A percentile compares a stretch with the other conserved stretches of the same genome.
These are phyloP conservation scores for Sorex araneus DNA, from an alignment of 2,113 vertebrate species.

Conservation along the genomic window DNA sequence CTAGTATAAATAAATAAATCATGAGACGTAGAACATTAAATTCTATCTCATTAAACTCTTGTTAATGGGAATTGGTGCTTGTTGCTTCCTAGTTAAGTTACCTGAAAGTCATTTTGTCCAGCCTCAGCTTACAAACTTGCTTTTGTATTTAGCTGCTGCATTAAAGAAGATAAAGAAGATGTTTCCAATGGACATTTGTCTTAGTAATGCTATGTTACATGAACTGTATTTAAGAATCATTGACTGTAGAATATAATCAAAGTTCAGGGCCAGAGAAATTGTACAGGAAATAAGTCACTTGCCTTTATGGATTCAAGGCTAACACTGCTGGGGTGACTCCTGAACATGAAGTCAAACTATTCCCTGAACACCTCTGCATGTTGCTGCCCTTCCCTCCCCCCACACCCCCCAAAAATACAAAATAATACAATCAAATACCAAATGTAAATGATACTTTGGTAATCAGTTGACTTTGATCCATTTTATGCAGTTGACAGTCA, in stretches of 20 bases:
- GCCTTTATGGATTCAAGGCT: too few species aligned
- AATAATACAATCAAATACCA: not conserved
- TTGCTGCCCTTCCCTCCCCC: too few species aligned
- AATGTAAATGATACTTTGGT: not conserved
- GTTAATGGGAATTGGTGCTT: not conserved
- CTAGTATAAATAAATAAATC: too few species aligned
- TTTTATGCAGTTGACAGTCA: slow-evolving; percentile 27
- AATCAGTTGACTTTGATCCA: slow-evolving; percentile 19
- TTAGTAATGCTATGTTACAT: slow-evolving; percentile 4
- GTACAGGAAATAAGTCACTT: too few species aligned
- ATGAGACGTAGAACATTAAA: not conserved
- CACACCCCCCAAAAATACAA: too few species aligned
- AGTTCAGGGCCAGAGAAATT: too few species aligned
- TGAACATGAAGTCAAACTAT: too few species aligned
- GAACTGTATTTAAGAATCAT: slow-evolving; percentile 34
- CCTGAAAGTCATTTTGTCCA: slow-evolving; percentile 12
- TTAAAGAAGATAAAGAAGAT: not conserved
- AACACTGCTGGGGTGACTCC: too few species aligned
- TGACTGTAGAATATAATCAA: not conserved
- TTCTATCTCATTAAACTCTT: not conserved
- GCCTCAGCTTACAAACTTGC: not conserved
- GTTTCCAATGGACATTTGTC: not conserved
- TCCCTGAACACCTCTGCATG: too few species aligned
- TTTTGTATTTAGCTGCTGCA: not conserved
- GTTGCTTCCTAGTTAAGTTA: not conserved